Conservation (phyloP, 2,888 invertebrate species). For the Cremastinae sp. region DNA sequence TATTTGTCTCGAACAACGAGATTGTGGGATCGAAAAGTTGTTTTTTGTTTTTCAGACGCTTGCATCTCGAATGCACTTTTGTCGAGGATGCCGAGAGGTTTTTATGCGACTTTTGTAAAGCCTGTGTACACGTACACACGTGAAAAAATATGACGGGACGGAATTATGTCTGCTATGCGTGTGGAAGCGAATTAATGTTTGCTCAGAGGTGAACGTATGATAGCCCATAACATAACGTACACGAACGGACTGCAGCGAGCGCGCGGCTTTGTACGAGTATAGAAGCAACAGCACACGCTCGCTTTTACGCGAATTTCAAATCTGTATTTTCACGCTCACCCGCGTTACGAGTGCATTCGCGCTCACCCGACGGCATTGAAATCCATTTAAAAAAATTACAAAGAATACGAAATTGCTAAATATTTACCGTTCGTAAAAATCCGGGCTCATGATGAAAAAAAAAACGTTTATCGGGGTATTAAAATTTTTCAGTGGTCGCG, state of each 20-base stretch:
- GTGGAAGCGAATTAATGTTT: constrained; percentile 48
- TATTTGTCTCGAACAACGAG: too few relatives aligned
- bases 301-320: constrained; percentile 16
- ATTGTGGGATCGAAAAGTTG: too few relatives aligned
- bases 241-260: constrained; percentile 4
- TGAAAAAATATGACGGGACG: constrained; percentile 22
- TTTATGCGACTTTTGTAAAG: constrained; percentile 12
- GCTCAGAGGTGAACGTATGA: constrained; percentile 51
- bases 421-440: too few relatives aligned
- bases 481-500: too few relatives aligned
- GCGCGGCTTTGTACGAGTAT: background rate
- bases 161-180: constrained; percentile 22
- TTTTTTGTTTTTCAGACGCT: too few relatives aligned
- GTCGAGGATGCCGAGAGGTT: background rate
- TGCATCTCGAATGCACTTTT: background rate
- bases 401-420: too few relatives aligned
- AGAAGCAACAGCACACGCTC: background rate
- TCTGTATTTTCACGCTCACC: background rate
- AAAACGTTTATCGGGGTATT: too few relatives aligned
- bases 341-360: background rate
- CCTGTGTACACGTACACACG: background rate
- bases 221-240: constrained; percentile 25
- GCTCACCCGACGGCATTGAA: too few relatives aligned
- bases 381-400: too few relatives aligned
- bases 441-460: too few relatives aligned